Evolutionary conservation across 2,113 vertebrate genomes (phyloP).

Genomic region (Butorides virescens): DNA sequence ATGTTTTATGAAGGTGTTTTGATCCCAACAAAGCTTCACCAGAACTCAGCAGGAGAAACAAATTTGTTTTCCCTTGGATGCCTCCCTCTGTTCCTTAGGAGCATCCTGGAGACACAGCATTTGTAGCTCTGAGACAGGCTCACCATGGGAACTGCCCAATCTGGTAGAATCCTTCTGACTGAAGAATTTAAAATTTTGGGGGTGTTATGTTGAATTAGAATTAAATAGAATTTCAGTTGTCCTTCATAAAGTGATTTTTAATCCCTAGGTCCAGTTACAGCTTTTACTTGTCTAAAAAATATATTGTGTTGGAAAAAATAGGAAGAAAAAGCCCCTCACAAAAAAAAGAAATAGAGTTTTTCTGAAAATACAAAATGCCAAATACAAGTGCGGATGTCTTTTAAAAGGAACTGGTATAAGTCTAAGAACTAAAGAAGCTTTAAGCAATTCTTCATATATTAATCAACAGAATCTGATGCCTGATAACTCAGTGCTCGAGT

Average conservation of each 20-base stretch:
- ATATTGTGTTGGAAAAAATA: neutral
- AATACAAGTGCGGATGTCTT: neutral
- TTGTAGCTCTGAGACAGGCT: neutral
- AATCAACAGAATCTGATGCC: neutral
- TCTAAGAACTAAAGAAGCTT: neutral
- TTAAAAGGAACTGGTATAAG: neutral
- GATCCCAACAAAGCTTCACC: neutral
- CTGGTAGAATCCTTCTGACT: neutral
- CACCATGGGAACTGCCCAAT: neutral
- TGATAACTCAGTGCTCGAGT: neutral
- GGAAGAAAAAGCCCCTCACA: neutral
- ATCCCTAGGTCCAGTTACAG: neutral
- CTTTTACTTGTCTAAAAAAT: neutral
- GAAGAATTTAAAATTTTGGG: neutral
- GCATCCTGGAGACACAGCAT: accelerated
- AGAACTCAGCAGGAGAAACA: neutral
- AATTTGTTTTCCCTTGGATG: neutral
- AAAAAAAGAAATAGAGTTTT: neutral
- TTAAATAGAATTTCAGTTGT: neutral
- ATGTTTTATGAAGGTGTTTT: neutral
- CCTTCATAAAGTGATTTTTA: neutral
- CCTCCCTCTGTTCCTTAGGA: neutral
- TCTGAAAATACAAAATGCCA: neutral
- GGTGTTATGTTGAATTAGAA: neutral
- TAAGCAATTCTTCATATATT: neutral